Evolutionary conservation across 2,888 invertebrate species (phyloP).

Genomic region (Cryptophagus acutangulus): DNA sequence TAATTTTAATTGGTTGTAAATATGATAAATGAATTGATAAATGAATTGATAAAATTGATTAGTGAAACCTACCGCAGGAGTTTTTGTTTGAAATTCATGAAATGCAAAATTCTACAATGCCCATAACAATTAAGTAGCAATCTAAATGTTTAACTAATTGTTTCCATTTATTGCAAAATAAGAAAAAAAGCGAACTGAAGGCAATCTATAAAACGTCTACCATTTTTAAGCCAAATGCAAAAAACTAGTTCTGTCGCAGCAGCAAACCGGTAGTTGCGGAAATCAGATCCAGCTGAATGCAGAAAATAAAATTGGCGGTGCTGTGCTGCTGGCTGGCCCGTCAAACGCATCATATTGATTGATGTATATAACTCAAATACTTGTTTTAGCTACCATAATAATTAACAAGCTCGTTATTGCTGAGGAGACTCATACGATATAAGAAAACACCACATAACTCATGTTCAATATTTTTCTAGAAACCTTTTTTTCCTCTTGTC

Average conservation of each 20-base stretch:
- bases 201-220: slow-evolving; percentile 24
- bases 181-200: slow-evolving; percentile 20
- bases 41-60: no score
- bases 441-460: not conserved
- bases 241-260: slow-evolving; percentile 25
- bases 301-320: slow-evolving; percentile 18
- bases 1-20: no score
- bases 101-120: no score
- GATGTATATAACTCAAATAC: slow-evolving; percentile 11
- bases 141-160: slow-evolving; percentile 30
- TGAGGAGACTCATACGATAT: no score
- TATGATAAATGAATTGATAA: no score
- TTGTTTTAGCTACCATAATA: not conserved
- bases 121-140: no score
- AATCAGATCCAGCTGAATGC: slow-evolving; percentile 26
- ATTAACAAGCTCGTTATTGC: not conserved
- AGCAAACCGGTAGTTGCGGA: slow-evolving; percentile 26
- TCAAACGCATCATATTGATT: slow-evolving; percentile 21
- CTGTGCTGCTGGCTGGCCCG: slow-evolving; percentile 14
- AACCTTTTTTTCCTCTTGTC: slow-evolving; percentile 10
- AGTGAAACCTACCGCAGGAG: no score
- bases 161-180: slow-evolving; percentile 22
- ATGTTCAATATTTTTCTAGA: not conserved
- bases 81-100: no score
- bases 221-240: slow-evolving; percentile 20